Evolutionary conservation across 2,113 vertebrate genomes (phyloP).

Genomic region (Podarcis cretensis): DNA sequence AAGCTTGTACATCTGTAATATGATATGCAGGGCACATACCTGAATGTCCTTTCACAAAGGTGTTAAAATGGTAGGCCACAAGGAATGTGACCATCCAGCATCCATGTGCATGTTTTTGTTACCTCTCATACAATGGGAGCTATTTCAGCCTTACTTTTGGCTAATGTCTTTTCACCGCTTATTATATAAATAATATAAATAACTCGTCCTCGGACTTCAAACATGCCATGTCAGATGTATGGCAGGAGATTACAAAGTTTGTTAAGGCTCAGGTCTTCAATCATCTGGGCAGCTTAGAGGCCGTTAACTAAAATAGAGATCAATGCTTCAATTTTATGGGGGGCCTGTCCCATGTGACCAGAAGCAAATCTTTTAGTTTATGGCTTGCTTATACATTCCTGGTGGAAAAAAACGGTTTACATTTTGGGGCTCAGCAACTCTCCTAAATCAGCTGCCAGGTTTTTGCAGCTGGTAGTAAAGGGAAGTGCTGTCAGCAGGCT

Average conservation of each 20-base stretch:
- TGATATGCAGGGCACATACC: background rate
- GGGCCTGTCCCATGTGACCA: constrained; percentile 84
- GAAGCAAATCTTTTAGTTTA: constrained; percentile 91
- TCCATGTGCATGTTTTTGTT: background rate
- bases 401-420: constrained; percentile 90
- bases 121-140: constrained; percentile 18
- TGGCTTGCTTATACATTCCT: constrained; percentile 96
- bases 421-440: constrained; percentile 84
- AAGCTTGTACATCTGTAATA: background rate
- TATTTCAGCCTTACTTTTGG: constrained; percentile 49
- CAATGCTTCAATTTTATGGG: constrained; percentile 88
- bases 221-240: constrained; percentile 85
- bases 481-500: constrained; percentile 83
- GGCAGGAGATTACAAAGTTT: constrained; percentile 81
- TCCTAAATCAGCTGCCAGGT: constrained; percentile 94
- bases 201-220: constrained; percentile 81
- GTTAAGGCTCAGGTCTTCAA: constrained; percentile 76
- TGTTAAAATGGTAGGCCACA: background rate
- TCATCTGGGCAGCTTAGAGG: constrained; percentile 72
- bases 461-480: constrained; percentile 84
- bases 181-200: constrained; percentile 81
- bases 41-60: background rate
- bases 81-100: background rate
- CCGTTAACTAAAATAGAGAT: constrained; percentile 78
- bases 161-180: constrained; percentile 75